phyloP scores from a whole-genome alignment of 2,797 vertebrate genomes.

The Scolopax rusticola region DNA sequence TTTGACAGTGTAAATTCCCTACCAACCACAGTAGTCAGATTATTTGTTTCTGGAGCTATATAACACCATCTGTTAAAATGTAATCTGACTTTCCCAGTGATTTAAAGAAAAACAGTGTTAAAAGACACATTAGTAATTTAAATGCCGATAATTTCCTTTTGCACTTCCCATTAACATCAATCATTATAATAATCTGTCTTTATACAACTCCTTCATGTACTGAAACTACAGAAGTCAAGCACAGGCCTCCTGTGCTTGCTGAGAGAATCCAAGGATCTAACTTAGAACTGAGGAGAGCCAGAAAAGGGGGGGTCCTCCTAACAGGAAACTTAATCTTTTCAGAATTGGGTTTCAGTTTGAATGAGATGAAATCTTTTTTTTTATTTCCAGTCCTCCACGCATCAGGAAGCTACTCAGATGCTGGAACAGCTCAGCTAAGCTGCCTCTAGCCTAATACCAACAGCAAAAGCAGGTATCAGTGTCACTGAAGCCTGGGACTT shows the following conservation, averaged over 20 bases:
- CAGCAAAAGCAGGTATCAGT: background rate
- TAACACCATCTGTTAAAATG: background rate
- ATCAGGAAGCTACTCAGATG: constrained; percentile 19
- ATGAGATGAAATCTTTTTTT: background rate
- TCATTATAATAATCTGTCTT: background rate
- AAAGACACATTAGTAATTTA: background rate
- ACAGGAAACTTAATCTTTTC: background rate
- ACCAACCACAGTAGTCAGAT: background rate
- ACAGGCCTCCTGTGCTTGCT: background rate
- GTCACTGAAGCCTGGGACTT: background rate
- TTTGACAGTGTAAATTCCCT: background rate
- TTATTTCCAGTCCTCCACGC: background rate
- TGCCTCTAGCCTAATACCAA: background rate
- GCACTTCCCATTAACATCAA: background rate
- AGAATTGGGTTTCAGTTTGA: background rate
- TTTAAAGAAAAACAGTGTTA: background rate
- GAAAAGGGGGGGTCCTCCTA: constrained; percentile 21
- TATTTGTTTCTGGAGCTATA: background rate
- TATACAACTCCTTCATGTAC: background rate
- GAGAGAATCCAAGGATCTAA: background rate
- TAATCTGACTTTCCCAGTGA: background rate
- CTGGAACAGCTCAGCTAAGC: background rate
- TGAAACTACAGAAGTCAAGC: background rate
- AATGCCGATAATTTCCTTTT: background rate
- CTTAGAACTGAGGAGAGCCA: background rate